Base-by-base conservation (phyloP, 1,140 invertebrate genomes). In the Asbolus verrucosus region DNA sequence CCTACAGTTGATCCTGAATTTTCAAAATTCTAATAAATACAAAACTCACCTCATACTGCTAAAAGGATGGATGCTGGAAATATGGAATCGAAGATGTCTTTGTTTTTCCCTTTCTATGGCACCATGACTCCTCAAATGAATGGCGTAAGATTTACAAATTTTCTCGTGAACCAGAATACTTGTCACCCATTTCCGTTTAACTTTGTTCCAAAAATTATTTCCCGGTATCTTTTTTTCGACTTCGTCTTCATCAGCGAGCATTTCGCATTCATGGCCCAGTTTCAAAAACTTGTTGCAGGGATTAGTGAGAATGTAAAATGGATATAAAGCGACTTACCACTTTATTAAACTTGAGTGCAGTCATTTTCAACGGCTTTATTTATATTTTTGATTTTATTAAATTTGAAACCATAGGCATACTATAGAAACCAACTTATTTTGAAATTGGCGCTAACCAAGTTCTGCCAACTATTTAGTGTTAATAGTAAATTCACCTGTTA, bases 181-280 rank as follows among this genome's bases (percentile, higher is more conserved):
- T 27, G 70, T 33, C 30, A 72, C 65, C 4, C 71, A 33, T 63
- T 30, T 61, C 13, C 70, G 67, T 33, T 65, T 38, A 41, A 77
- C 31, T 41, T 66, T 67, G 14, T 65, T 62, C 6, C 43, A 39
- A 15, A 72, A 31, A 14, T 67, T 65, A 18, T 27, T 27, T 9
- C 67, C 67, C 2, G 71, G 68, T 14, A 68, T 67, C n/a, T 31
- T 54, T 24, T 75, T 60, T 11, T 65, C 70, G 50, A 67, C 65
- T 5, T 74, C 76, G 54, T 72, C 70, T 8, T 69, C 68, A 19
- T 76, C 75, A 1, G 71, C 38, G 6, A 72, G 60, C 18, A 72
- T 67, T n/a, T 76, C 71, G 27, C 76, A 77, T 19, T 76, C 75
- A 38, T 77, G 76, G 13, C 76, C 76, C 39, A 75, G 75, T 60